Conservation (phyloP, 2,797 vertebrate species). For the Mus minutoides region DNA sequence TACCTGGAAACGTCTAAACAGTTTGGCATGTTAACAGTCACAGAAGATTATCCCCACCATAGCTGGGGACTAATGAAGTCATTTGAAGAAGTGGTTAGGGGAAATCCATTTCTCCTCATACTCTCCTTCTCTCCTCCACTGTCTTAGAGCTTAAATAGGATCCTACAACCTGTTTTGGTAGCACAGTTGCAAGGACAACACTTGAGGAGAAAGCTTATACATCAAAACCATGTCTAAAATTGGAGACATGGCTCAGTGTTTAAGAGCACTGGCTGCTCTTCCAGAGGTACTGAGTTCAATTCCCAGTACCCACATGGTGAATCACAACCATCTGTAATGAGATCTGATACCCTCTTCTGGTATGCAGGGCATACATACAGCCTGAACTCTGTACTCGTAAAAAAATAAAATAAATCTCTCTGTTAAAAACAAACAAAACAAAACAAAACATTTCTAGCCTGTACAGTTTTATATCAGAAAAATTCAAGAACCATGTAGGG, state of each 20-base stretch:
- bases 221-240: neutral
- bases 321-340: too few relatives aligned
- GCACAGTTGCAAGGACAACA: neutral
- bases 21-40: neutral
- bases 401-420: too few relatives aligned
- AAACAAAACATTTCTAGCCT: neutral
- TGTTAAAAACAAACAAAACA: neutral
- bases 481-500: neutral
- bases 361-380: too few relatives aligned
- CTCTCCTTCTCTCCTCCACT: neutral
- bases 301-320: too few relatives aligned
- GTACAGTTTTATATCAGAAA: neutral
- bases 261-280: too few relatives aligned
- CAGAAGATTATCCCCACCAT: too few relatives aligned
- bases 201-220: neutral
- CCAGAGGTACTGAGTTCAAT: too few relatives aligned
- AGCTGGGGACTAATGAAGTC: neutral
- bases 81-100: neutral
- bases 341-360: too few relatives aligned
- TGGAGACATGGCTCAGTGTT: too few relatives aligned
- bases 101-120: neutral
- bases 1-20: neutral
- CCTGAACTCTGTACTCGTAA: too few relatives aligned
- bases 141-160: neutral
- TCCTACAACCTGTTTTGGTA: neutral